phyloP scores from a whole-genome alignment of 2,888 invertebrate species.

The Melanargia galathea region DNA sequence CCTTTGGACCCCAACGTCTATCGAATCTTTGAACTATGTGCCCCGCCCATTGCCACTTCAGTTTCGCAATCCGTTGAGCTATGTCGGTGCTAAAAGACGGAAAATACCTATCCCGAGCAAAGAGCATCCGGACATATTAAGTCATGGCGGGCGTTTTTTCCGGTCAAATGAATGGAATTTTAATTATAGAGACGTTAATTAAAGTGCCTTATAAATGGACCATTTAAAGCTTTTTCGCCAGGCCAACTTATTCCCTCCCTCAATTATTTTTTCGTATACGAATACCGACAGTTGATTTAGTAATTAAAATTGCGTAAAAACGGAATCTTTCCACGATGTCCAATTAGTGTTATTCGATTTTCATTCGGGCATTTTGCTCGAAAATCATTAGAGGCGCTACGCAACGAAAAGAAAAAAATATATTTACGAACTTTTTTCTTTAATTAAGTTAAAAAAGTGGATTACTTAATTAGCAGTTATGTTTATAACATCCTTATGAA shows the following conservation, averaged over 20 bases:
- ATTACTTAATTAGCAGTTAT: too few species aligned
- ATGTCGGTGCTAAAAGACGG: too few species aligned
- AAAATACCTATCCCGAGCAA: not conserved
- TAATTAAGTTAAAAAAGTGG: too few species aligned
- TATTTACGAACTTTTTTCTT: not conserved
- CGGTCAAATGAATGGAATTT: slow-evolving; percentile 74
- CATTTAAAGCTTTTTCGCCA: slow-evolving; percentile 48
- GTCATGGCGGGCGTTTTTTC: slow-evolving; percentile 50
- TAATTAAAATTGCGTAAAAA: slow-evolving; percentile 40
- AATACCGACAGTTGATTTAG: slow-evolving; percentile 39
- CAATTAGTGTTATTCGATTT: slow-evolving; percentile 2
- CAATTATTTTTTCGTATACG: slow-evolving; percentile 41
- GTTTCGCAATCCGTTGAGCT: too few species aligned
- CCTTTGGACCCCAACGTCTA: too few species aligned
- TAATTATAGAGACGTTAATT: slow-evolving; percentile 77
- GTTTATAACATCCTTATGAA: too few species aligned
- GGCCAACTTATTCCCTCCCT: slow-evolving; percentile 40
- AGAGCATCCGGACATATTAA: slow-evolving; percentile 12
- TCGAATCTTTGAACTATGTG: too few species aligned
- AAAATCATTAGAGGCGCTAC: not conserved
- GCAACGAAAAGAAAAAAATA: not conserved
- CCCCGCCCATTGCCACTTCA: too few species aligned
- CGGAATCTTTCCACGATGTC: not conserved
- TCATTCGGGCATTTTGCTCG: not conserved
- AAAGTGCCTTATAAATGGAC: slow-evolving; percentile 61